A percentile compares a stretch with the other conserved stretches of the same genome.
Evolutionary conservation across 1,140 invertebrate species (phyloP).

Genomic region (Euura lappo): DNA sequence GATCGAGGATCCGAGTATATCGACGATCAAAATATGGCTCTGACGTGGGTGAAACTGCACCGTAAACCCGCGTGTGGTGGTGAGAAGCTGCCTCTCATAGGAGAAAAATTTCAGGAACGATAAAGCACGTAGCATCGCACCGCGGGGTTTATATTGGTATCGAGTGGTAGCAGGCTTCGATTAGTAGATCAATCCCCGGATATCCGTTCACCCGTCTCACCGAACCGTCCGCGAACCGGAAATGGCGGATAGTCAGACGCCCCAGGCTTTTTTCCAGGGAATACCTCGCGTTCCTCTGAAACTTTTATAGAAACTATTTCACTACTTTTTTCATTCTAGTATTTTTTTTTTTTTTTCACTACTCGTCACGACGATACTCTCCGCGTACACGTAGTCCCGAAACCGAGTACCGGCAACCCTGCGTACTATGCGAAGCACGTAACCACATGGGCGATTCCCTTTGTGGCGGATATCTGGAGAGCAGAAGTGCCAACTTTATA

Average conservation of each 20-base stretch:
- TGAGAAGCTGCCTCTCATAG: no score
- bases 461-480: no score
- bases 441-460: no score
- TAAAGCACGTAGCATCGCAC: background rate
- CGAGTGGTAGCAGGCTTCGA: background rate
- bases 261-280: background rate
- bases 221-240: background rate
- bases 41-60: background rate
- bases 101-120: background rate
- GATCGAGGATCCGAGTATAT: background rate
- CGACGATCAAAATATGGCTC: background rate
- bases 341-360: background rate
- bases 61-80: background rate
- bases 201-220: background rate
- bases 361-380: background rate
- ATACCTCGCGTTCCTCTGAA: background rate
- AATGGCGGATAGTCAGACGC: background rate
- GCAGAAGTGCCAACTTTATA: no score
- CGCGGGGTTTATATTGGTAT: background rate
- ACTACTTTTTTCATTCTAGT: background rate
- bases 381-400: no score
- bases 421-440: no score
- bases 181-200: constrained; percentile 3
- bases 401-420: no score
- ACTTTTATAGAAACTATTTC: background rate